Evolutionary conservation across 2,888 invertebrate species (phyloP).

Genomic region (Listrodromus nycthemerus): DNA sequence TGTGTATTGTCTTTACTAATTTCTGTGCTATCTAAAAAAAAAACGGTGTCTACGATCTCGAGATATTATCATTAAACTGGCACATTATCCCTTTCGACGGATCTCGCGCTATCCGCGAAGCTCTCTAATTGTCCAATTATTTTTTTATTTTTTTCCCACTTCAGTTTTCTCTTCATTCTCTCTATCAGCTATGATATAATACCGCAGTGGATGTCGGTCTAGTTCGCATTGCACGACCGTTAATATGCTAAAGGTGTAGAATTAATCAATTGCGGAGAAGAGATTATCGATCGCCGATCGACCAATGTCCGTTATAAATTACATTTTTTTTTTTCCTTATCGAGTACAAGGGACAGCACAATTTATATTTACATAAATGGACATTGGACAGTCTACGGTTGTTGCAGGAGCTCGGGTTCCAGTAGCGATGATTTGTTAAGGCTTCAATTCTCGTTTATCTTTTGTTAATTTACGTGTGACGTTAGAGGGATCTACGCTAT

Average conservation of each 20-base stretch:
- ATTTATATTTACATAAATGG: conserved; percentile 41
- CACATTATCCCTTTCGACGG: background rate
- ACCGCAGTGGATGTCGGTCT: conserved; percentile 4
- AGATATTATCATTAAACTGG: conserved; percentile 3
- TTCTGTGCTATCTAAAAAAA: conserved; percentile 45
- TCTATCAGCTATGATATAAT: conserved; percentile 33
- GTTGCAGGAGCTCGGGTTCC: conserved; percentile 32
- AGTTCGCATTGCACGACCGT: conserved; percentile 15
- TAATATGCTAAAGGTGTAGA: conserved; percentile 3
- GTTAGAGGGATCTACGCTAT: conserved; percentile 32
- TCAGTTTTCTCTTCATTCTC: conserved; percentile 1
- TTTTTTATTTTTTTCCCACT: conserved; percentile 17
- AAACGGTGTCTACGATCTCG: conserved; percentile 33
- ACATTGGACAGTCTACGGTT: conserved; percentile 49
- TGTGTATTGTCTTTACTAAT: conserved; percentile 9
- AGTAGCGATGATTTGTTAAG: conserved; percentile 42
- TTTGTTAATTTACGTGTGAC: conserved; percentile 13
- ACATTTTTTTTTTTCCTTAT: background rate
- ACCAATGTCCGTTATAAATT: conserved; percentile 17
- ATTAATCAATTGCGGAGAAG: conserved; percentile 23
- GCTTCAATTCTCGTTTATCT: conserved; percentile 9
- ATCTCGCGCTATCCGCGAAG: conserved; percentile 8
- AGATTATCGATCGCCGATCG: conserved; percentile 10
- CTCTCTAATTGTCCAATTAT: conserved; percentile 12
- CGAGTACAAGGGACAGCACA: conserved; percentile 7